Conservation (phyloP, 2,888 invertebrate species). For the Crioceris asparagi region DNA sequence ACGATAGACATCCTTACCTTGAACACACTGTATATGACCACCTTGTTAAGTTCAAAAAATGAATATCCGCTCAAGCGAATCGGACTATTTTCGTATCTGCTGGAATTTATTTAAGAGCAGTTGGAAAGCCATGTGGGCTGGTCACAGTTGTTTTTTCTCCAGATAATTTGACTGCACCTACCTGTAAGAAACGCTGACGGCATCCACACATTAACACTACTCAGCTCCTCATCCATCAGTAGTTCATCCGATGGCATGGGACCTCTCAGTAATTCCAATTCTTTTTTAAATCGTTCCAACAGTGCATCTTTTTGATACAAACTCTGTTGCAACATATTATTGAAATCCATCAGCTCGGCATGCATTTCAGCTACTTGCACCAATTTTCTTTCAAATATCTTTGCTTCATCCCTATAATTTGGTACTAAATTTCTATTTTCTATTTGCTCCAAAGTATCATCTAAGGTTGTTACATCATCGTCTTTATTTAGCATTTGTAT, state of each 20-base stretch:
- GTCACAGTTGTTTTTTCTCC: too few relatives aligned
- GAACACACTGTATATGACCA: too few relatives aligned
- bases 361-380: slow-evolving; percentile 93
- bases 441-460: slow-evolving; percentile 30
- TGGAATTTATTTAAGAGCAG: too few relatives aligned
- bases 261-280: slow-evolving; percentile 55
- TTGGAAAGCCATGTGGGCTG: too few relatives aligned
- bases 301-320: slow-evolving; percentile 53
- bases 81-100: too few relatives aligned
- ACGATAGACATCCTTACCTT: too few relatives aligned
- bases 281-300: slow-evolving; percentile 48
- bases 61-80: too few relatives aligned
- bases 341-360: slow-evolving; percentile 87
- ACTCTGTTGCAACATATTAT: slow-evolving; percentile 65
- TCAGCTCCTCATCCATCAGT: slow-evolving; percentile 32
- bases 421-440: slow-evolving; percentile 36
- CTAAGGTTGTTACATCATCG: slow-evolving; percentile 33
- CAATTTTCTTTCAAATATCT: slow-evolving; percentile 73
- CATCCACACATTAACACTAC: slow-evolving; percentile 73
- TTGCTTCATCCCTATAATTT: slow-evolving; percentile 57
- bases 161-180: too few relatives aligned
- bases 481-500: slow-evolving; percentile 64
- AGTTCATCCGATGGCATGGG: slow-evolving; percentile 44
- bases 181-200: slow-evolving; percentile 77
- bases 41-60: too few relatives aligned